Evolutionary conservation across 2,113 vertebrate species (phyloP), one percentile per base, ranked within the genome.

Genomic region (Mungos mungo): DNA sequence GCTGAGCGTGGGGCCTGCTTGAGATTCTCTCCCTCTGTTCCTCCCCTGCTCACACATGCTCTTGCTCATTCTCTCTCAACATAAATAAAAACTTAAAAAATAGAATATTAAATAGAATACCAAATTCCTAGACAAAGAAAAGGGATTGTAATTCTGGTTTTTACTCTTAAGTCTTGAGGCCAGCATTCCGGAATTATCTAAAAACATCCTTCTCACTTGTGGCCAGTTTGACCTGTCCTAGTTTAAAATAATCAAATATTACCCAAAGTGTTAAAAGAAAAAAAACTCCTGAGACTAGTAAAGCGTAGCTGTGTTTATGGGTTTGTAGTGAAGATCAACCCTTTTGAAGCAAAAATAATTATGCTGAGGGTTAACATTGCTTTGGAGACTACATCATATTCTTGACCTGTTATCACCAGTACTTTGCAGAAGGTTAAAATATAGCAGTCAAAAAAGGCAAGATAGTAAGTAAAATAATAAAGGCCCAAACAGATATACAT

Each of bases 301-400:
- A 54, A 29, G 12, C 6, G 5, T 52, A 11, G 10, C 21, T n/a
- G 54, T 72, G 29, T 88, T 23, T 45, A 76, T 31, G 33, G 0
- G 7, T 82, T 3, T 74, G 2, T 47, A 31, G 19, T 38, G 12
- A 68, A 88, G 11, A 83, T 10, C 11, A 90, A 33, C 1, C 14
- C 7, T 93, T 52, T 38, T 31, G 45, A 90, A 47, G 63, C 1
- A 41, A 95, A 92, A 92, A 93, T 71, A 92, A 97, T 89, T 97
- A 91, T 45, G 52, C 68, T 97, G 89, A 96, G 80, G 80, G 47
- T 80, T 81, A 98, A 97, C 92, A 60, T 68, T 50, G 11, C 13
- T 38, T 65, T 45, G 9, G 7, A 54, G 13, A 71, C 1, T 14
- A 11, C 3, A 15, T 63, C 7, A 45, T 27, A 66, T 50, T 79